These are phyloP conservation scores for Blastobasis lacticolella DNA, from an alignment of 2,888 invertebrate genomes.

Conservation along the genomic window DNA sequence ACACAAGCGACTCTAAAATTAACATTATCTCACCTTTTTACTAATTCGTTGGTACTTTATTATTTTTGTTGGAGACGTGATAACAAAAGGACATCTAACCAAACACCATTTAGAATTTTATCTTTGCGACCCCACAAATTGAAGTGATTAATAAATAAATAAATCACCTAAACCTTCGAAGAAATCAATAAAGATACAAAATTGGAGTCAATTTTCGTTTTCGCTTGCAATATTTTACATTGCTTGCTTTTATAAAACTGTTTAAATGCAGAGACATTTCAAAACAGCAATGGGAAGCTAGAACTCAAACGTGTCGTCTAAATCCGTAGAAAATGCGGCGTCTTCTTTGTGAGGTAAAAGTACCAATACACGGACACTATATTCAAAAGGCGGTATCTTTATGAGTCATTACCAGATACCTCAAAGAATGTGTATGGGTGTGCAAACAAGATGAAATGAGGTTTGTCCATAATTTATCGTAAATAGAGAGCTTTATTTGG, in stretches of 20 bases:
- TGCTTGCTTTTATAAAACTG: neutral
- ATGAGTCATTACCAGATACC: conserved; percentile 40
- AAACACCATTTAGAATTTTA: too few relatives aligned
- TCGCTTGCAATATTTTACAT: neutral
- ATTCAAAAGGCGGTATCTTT: conserved; percentile 32
- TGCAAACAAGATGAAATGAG: conserved; percentile 40
- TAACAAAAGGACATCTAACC: too few relatives aligned
- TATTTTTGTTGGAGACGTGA: too few relatives aligned
- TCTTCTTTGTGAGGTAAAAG: neutral
- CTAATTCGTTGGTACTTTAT: too few relatives aligned
- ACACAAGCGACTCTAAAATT: too few relatives aligned
- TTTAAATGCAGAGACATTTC: neutral
- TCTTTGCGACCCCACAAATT: neutral
- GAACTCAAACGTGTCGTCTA: neutral
- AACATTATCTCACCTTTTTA: too few relatives aligned
- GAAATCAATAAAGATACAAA: neutral
- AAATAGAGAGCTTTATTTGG: conserved; percentile 38
- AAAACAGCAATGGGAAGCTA: neutral
- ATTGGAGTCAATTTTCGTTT: too few relatives aligned
- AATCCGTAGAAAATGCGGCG: neutral
- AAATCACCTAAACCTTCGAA: neutral
- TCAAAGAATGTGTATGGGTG: conserved; percentile 28
- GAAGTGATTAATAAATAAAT: neutral
- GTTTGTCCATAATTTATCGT: conserved; percentile 20
- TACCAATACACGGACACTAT: neutral